A percentile compares a stretch with the other conserved stretches of the same genome.
Evolutionary conservation across 2,113 vertebrate species (phyloP).

Genomic region (Amazona guildingii): DNA sequence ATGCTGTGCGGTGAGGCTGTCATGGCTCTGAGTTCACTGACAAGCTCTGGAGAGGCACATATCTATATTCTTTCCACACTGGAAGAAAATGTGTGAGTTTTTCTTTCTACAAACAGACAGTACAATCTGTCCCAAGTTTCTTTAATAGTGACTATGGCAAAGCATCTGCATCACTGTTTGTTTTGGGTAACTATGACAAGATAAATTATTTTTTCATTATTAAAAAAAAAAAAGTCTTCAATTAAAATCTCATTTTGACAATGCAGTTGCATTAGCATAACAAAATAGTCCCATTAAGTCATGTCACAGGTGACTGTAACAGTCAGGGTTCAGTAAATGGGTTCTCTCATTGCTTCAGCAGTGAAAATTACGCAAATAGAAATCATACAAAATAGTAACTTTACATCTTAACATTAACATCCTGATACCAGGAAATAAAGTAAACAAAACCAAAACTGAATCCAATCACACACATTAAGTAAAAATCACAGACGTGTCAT

Average conservation of each 20-base stretch:
- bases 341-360: not conserved
- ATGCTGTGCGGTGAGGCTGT: not conserved
- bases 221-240: not conserved
- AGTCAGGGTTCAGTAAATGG: not conserved
- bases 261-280: not conserved
- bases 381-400: not conserved
- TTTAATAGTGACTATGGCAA: not conserved
- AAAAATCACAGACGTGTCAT: not conserved
- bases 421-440: not conserved
- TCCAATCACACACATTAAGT: not conserved
- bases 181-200: not conserved
- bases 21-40: too few species aligned
- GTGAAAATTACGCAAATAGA: not conserved
- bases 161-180: not conserved
- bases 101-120: not conserved
- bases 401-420: not conserved
- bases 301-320: not conserved
- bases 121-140: too few species aligned
- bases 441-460: not conserved
- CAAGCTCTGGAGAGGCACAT: not conserved
- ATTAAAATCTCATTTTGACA: conserved; percentile 9
- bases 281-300: not conserved
- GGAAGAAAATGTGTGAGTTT: not conserved
- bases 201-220: not conserved
- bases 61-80: not conserved